phyloP scores from a whole-genome alignment of 2,113 vertebrate genomes.

The Scytalopus superciliaris region DNA sequence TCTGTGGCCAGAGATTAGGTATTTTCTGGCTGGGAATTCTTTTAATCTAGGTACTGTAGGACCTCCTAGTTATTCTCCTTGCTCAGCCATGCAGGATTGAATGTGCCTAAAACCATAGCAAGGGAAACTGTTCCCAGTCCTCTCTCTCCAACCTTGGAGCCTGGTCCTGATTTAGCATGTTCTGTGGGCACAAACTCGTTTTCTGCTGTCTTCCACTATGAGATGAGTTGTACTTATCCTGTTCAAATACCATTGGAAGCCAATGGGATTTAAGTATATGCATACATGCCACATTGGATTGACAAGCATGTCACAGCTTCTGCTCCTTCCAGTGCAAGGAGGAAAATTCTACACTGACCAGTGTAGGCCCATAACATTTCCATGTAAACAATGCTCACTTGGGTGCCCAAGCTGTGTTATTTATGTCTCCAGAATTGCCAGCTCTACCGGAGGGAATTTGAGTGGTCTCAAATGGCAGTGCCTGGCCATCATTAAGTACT shows the following conservation, averaged over 20 bases:
- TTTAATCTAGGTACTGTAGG: not conserved
- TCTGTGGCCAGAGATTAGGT: not conserved
- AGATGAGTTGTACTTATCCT: not conserved
- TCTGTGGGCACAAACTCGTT: accelerated
- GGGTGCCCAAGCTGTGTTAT: not conserved
- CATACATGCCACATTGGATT: accelerated
- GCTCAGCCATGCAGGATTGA: not conserved
- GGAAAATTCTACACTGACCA: not conserved
- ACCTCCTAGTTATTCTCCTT: not conserved
- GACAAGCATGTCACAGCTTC: accelerated
- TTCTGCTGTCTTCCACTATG: not conserved
- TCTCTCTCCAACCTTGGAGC: not conserved
- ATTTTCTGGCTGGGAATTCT: not conserved
- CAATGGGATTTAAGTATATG: not conserved
- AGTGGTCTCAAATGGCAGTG: conserved; percentile 1
- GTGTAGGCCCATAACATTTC: not conserved
- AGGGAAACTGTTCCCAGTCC: not conserved
- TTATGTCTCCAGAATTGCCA: conserved; percentile 37
- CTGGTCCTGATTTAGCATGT: not conserved
- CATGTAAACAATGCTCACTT: not conserved
- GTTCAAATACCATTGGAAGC: not conserved
- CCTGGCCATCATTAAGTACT: not conserved
- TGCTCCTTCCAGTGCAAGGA: not conserved
- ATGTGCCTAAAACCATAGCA: not conserved
- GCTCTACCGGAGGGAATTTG: conserved; percentile 4